These are phyloP conservation scores for Zenarchopterus dispar DNA, from an alignment of 2,797 vertebrate species.

Conservation along the genomic window DNA sequence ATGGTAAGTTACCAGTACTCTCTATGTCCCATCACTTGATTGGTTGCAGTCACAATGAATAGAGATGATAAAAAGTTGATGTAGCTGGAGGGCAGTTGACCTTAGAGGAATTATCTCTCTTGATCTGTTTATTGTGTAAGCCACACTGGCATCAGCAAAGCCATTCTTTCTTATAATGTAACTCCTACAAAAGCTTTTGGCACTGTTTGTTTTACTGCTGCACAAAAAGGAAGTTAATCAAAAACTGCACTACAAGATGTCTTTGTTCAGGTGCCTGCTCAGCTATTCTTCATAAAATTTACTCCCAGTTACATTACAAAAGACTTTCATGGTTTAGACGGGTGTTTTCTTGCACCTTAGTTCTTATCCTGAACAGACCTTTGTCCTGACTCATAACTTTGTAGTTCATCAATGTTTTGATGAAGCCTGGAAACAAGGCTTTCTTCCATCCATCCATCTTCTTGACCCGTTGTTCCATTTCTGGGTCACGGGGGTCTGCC, in stretches of 20 bases:
- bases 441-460: too few species aligned
- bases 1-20: slow-evolving; percentile 84
- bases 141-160: too few species aligned
- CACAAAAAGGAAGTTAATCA: too few species aligned
- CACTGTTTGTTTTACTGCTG: slow-evolving; percentile 33
- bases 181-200: too few species aligned
- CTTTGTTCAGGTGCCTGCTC: slow-evolving; percentile 12
- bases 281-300: too few species aligned
- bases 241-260: slow-evolving; percentile 32
- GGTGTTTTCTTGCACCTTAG: neutral
- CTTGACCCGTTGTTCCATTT: too few species aligned
- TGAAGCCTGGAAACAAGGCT: neutral
- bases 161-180: too few species aligned
- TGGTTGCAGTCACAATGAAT: neutral
- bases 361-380: neutral
- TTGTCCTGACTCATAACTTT: neutral
- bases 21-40: neutral
- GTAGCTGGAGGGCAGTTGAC: too few species aligned
- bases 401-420: neutral
- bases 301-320: too few species aligned
- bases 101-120: too few species aligned
- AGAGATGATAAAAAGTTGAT: neutral
- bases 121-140: too few species aligned
- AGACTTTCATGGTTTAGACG: neutral
- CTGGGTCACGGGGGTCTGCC: too few species aligned